Conservation (phyloP, 2,113 vertebrate species). For the Sturnira hondurensis region DNA sequence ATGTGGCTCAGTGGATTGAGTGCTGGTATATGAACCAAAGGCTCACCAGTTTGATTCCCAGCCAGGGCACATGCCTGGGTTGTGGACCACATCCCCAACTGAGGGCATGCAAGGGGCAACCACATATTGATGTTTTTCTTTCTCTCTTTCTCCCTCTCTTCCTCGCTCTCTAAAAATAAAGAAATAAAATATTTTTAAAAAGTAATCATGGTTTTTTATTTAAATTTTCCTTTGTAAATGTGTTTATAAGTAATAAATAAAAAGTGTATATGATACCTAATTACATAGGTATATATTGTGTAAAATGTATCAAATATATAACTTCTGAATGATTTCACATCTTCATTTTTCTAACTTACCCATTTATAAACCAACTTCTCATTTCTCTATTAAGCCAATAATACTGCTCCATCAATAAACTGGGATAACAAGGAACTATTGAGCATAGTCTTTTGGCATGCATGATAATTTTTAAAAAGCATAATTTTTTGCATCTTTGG, state of each 20-base stretch:
- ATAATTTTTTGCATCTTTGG: background rate
- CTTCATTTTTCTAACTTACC: background rate
- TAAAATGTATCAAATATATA: background rate
- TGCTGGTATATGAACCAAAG: too few species aligned
- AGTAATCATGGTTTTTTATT: background rate
- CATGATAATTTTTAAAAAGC: background rate
- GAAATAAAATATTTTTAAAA: background rate
- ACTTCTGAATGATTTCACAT: background rate
- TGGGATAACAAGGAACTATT: background rate
- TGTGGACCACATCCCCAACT: too few species aligned
- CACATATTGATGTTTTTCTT: too few species aligned
- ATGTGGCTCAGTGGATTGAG: too few species aligned
- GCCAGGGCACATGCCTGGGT: too few species aligned
- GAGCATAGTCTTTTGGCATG: background rate
- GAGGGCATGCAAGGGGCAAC: too few species aligned
- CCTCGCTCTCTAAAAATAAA: too few species aligned
- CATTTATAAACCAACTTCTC: background rate
- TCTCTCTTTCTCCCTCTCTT: too few species aligned
- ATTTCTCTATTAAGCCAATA: background rate
- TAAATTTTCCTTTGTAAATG: background rate
- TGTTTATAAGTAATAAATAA: background rate
- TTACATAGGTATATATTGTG: background rate
- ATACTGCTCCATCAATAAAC: background rate
- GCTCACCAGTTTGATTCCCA: too few species aligned
- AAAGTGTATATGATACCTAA: background rate